phyloP scores from a whole-genome alignment of 2,113 vertebrate genomes.

The Notarius quadriscutis region DNA sequence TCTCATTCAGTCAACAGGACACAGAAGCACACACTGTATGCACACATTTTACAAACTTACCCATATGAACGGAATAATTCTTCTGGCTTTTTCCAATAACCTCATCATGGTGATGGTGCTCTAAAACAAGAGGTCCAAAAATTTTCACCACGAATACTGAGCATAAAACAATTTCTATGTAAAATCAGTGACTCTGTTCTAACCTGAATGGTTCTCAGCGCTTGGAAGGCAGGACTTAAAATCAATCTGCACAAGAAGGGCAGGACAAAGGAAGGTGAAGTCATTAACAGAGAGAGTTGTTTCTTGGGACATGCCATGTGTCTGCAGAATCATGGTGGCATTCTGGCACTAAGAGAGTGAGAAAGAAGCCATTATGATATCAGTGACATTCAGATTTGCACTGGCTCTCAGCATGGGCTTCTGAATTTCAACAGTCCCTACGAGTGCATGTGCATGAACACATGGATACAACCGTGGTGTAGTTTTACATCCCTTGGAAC shows the following conservation, averaged over 20 bases:
- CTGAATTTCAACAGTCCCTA: background rate
- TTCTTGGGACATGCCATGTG: conserved; percentile 85
- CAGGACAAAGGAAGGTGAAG: conserved; percentile 90
- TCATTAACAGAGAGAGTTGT: conserved; percentile 73
- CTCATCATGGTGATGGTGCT: conserved; percentile 52
- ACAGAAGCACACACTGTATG: background rate
- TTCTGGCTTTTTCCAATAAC: conserved; percentile 66
- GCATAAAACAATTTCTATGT: too few relatives aligned
- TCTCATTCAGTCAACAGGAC: background rate
- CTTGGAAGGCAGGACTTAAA: conserved; percentile 82
- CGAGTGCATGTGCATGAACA: fast-evolving
- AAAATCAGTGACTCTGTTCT: background rate
- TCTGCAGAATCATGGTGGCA: conserved; percentile 80
- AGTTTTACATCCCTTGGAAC: background rate
- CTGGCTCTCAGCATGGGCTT: background rate
- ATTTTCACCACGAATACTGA: background rate
- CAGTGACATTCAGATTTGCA: background rate
- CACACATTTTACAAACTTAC: conserved; percentile 60
- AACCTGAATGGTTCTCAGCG: conserved; percentile 55
- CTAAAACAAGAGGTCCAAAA: conserved; percentile 39
- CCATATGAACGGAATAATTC: conserved; percentile 75
- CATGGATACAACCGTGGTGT: background rate
- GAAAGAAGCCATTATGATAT: background rate
- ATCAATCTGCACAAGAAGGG: conserved; percentile 91
- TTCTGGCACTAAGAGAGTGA: conserved; percentile 81